Percentiles rank a stretch among this genome's conserved stretches.
phyloP scores from a whole-genome alignment of 2,797 vertebrate species.

The Iguana delicatissima region DNA sequence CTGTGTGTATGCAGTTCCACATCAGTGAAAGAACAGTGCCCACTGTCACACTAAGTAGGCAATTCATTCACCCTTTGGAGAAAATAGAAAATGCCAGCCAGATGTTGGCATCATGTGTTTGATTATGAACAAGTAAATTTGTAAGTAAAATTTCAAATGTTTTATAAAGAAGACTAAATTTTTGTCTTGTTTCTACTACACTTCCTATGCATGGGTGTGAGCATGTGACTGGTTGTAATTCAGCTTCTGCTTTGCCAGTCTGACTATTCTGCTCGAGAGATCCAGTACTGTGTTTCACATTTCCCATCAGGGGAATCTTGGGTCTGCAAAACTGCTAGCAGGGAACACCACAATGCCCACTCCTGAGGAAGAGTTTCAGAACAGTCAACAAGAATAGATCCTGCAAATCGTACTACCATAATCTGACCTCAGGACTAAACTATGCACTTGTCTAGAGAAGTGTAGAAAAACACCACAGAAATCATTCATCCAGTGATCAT shows the following conservation, averaged over 20 bases:
- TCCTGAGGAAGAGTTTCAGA: too few species aligned
- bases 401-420: neutral
- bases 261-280: too few species aligned
- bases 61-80: neutral
- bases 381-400: too few species aligned
- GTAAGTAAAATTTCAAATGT: too few species aligned
- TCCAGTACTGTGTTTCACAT: neutral
- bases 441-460: neutral
- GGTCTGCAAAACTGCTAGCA: neutral
- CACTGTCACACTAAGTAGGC: neutral
- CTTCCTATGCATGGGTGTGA: too few species aligned
- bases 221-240: too few species aligned
- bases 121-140: too few species aligned
- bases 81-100: neutral
- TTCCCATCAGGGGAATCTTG: neutral
- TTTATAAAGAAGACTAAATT: too few species aligned
- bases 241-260: too few species aligned
- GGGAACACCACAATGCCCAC: too few species aligned
- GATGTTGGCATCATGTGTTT: neutral
- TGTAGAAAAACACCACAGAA: neutral
- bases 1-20: neutral
- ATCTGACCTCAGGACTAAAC: neutral
- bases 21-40: neutral
- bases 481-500: too few species aligned
- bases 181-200: too few species aligned